These are phyloP conservation scores for Okapia johnstoni DNA, from an alignment of 2,113 vertebrate species.

Conservation along the genomic window DNA sequence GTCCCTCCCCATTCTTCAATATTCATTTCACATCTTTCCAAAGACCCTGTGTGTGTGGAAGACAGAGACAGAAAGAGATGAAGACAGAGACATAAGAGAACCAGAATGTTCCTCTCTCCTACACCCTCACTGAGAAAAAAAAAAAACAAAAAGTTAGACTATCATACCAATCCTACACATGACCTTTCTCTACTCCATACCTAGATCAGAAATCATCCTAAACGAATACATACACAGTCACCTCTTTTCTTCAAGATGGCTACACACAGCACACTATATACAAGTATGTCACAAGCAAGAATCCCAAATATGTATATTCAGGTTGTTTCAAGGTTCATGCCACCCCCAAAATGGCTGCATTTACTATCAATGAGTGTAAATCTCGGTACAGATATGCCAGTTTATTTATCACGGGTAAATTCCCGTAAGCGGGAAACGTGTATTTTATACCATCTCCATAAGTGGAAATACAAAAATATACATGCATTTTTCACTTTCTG, in stretches of 20 bases:
- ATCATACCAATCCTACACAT: not conserved
- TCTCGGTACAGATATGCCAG: not conserved
- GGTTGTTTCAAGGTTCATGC: not conserved
- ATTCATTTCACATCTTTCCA: not conserved
- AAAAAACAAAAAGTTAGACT: not conserved
- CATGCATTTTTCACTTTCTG: not conserved
- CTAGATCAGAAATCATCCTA: not conserved
- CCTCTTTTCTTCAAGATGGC: not conserved
- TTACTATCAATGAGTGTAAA: not conserved
- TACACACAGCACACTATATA: not conserved
- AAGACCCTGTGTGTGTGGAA: not conserved
- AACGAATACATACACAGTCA: rapidly evolving
- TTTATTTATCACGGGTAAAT: not conserved
- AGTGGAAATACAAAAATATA: not conserved
- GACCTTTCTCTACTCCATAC: not conserved
- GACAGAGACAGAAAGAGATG: not conserved
- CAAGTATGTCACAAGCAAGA: not conserved
- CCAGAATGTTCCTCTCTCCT: not conserved
- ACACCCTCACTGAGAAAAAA: not conserved
- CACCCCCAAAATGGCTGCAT: not conserved
- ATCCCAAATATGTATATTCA: too few relatives aligned
- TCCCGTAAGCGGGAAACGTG: rapidly evolving
- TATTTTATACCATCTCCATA: not conserved
- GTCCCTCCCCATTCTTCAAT: not conserved
- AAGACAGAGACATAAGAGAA: not conserved